phyloP scores from a whole-genome alignment of 1,140 invertebrate species.

The Heliconius congener region DNA sequence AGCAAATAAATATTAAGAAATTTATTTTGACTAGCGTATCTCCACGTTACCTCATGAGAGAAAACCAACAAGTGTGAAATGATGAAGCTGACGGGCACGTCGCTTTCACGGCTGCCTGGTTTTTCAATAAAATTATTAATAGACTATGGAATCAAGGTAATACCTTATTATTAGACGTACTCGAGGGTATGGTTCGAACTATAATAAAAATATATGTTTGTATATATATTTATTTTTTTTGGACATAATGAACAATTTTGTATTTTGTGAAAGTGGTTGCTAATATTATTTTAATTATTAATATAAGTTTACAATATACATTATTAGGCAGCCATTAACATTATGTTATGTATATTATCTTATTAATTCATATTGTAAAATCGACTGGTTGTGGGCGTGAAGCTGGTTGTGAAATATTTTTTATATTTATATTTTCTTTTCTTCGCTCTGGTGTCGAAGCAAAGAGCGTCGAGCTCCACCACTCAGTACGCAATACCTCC shows the following conservation, averaged over 20 bases:
- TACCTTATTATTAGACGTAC: background rate
- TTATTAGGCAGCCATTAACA: background rate
- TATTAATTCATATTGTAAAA: background rate
- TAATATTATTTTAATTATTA: background rate
- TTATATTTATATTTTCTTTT: no score
- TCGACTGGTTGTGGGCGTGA: no score
- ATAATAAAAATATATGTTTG: no score
- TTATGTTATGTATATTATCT: background rate
- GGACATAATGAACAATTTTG: no score
- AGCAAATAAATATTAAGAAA: no score
- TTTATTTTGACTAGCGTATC: background rate
- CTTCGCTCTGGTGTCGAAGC: no score
- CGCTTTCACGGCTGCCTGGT: conserved; percentile 28
- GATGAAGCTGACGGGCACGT: conserved; percentile 27
- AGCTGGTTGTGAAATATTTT: no score
- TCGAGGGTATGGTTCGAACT: background rate
- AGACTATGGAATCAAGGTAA: conserved; percentile 2
- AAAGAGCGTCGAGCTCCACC: no score
- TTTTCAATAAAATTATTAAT: conserved; percentile 39
- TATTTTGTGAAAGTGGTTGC: no score
- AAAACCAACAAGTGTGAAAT: conserved; percentile 35
- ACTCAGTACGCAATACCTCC: no score
- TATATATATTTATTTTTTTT: no score
- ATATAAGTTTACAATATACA: background rate
- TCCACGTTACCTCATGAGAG: conserved; percentile 8